Percentiles rank a stretch among this genome's conserved stretches.
These are phyloP conservation scores for Heliconius ismenius DNA, from an alignment of 2,888 invertebrate genomes.

Conservation along the genomic window DNA sequence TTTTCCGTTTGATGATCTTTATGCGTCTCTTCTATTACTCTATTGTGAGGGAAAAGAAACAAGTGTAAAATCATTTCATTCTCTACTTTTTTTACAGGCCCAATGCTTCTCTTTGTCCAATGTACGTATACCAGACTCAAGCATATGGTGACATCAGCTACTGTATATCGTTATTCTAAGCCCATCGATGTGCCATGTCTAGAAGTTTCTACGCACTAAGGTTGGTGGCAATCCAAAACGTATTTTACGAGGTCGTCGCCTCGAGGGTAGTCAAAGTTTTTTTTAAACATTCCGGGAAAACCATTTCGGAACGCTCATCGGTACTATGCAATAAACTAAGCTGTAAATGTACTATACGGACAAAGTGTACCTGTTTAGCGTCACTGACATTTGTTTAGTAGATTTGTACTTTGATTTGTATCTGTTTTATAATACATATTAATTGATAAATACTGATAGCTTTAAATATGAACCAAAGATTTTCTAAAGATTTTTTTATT, in stretches of 20 bases:
- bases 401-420: not conserved
- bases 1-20: no score
- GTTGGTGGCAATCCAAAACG: conserved; percentile 46
- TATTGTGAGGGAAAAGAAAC: no score
- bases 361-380: conserved; percentile 23
- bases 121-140: no score
- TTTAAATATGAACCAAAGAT: no score
- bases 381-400: conserved; percentile 3
- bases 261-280: conserved; percentile 49
- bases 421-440: not conserved
- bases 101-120: no score
- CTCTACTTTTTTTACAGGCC: no score
- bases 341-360: conserved; percentile 33
- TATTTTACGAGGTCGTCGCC: conserved; percentile 53
- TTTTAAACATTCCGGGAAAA: conserved; percentile 51
- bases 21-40: no score
- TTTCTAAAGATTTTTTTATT: no score
- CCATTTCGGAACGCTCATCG: conserved; percentile 43
- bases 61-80: no score
- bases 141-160: no score
- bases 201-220: not conserved
- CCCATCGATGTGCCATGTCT: not conserved
- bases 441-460: no score
- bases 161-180: no score
- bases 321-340: conserved; percentile 41